Conservation (phyloP, 2,113 vertebrate genomes). For the Herpailurus yagouaroundi region DNA sequence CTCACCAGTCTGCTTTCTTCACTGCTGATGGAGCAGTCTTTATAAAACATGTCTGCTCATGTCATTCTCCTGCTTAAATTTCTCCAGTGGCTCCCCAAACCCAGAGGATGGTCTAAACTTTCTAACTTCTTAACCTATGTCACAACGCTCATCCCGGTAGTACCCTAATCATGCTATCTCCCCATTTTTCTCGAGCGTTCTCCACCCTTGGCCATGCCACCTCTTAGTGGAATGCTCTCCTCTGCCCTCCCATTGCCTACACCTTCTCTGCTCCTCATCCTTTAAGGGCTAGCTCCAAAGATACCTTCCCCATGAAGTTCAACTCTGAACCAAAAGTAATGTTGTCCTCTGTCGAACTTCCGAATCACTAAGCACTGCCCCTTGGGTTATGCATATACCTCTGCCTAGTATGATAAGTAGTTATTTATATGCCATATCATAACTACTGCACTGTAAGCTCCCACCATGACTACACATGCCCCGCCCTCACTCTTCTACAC, state of each 20-base stretch:
- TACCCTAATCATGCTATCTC: neutral
- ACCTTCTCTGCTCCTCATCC: neutral
- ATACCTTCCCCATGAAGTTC: neutral
- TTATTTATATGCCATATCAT: no score
- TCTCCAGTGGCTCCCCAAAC: neutral
- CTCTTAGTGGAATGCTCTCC: neutral
- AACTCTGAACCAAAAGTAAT: neutral
- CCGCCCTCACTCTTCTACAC: neutral
- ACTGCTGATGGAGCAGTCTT: neutral
- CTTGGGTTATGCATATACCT: neutral
- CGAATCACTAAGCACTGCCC: neutral
- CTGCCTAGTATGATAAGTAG: neutral
- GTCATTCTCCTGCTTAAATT: neutral
- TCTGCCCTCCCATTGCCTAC: no score
- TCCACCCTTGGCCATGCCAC: no score
- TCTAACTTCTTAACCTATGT: neutral
- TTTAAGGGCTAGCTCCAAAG: neutral
- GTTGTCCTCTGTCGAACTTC: neutral
- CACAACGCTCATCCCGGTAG: no score
- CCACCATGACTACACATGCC: fast-evolving
- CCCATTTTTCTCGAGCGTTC: neutral
- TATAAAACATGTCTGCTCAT: neutral
- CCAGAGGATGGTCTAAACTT: neutral
- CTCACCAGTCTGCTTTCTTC: neutral
- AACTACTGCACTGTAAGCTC: neutral